Conservation (phyloP, 1,140 invertebrate species). For the Drosophila pandora region DNA sequence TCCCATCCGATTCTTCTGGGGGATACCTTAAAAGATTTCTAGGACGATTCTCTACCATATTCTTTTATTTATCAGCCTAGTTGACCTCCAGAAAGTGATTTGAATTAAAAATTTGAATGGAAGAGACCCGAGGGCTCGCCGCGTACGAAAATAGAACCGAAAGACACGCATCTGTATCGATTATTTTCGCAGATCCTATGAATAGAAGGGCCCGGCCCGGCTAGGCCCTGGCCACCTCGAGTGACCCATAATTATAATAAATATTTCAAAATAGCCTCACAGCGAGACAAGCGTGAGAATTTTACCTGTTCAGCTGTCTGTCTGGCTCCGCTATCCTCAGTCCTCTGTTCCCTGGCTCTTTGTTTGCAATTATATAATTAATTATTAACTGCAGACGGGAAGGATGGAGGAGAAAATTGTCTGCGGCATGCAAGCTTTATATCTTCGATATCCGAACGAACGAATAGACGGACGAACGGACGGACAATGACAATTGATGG, state of each 20-base stretch:
- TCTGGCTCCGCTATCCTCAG: background rate
- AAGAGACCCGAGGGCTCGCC: background rate
- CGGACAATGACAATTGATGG: constrained; percentile 19
- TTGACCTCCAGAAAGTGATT: too few species aligned
- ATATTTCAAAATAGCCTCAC: constrained; percentile 56
- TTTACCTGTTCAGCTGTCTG: constrained; percentile 33
- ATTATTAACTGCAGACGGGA: constrained; percentile 33
- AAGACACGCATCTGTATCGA: constrained; percentile 60
- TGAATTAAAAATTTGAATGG: too few species aligned
- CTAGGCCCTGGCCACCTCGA: background rate
- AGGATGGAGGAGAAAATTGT: constrained; percentile 32
- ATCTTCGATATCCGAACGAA: constrained; percentile 18
- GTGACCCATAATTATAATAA: constrained; percentile 73
- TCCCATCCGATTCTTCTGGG: too few species aligned
- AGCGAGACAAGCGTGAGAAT: constrained; percentile 63
- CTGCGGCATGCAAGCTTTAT: constrained; percentile 25
- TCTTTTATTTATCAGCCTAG: too few species aligned
- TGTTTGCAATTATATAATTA: constrained; percentile 51
- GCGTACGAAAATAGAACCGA: background rate
- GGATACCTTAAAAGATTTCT: too few species aligned
- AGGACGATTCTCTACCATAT: too few species aligned
- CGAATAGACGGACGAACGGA: background rate
- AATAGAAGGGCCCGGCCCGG: constrained; percentile 35
- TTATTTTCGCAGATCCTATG: constrained; percentile 56
- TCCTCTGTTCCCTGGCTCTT: background rate